Percentiles rank a stretch among this genome's conserved stretches.
Conservation (phyloP, 2,113 vertebrate species). For the Mesitornis unicolor region DNA sequence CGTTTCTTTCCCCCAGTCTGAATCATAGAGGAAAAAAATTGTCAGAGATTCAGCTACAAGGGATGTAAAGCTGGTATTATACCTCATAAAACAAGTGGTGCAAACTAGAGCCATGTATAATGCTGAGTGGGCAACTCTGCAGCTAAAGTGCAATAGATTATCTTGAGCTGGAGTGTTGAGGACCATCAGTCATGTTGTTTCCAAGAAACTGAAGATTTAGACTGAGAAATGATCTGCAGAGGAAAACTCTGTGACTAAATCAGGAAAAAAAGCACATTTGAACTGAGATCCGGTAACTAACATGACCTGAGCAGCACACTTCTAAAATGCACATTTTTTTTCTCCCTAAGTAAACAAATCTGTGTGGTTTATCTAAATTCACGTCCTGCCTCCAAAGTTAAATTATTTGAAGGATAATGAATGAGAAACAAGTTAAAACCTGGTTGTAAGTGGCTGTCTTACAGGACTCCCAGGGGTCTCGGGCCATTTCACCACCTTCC, state of each 20-base stretch:
- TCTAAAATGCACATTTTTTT: neutral
- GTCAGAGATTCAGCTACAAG: neutral
- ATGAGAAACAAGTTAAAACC: neutral
- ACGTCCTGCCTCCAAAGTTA: neutral
- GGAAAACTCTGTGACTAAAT: neutral
- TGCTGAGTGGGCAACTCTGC: slow-evolving; percentile 49
- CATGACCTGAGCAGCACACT: neutral
- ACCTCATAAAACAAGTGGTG: slow-evolving; percentile 8
- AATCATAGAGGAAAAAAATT: neutral
- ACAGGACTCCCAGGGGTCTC: neutral
- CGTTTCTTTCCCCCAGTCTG: neutral
- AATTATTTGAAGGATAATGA: neutral
- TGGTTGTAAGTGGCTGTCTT: neutral
- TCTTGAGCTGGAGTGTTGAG: neutral
- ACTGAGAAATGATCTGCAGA: slow-evolving; percentile 4
- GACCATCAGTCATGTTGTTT: slow-evolving; percentile 49
- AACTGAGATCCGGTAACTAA: neutral
- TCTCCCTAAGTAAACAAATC: neutral
- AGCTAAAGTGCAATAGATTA: slow-evolving; percentile 37
- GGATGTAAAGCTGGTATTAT: neutral
- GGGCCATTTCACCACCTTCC: neutral
- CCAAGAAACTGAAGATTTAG: slow-evolving; percentile 42
- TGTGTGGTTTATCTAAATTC: neutral
- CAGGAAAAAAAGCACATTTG: neutral
- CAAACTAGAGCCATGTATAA: neutral